These are phyloP conservation scores for Orbicella faveolata DNA, from an alignment of 64 coral and sea anemone species.

Conservation along the genomic window DNA sequence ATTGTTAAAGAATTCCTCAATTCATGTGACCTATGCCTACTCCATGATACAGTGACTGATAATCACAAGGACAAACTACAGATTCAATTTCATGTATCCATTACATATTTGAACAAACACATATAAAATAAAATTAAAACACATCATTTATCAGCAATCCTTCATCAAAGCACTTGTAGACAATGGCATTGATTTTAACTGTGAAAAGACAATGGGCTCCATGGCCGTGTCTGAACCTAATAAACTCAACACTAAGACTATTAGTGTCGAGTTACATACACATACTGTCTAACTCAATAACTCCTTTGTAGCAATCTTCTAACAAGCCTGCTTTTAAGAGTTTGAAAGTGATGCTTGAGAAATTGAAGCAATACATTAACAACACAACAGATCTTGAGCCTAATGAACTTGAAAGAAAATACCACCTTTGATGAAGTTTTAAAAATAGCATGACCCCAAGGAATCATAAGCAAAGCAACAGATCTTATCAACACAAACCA, in stretches of 20 bases:
- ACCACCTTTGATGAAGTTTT: neutral
- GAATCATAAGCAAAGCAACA: neutral
- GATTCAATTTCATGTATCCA: no score
- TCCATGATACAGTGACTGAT: no score
- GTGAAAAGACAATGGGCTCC: neutral
- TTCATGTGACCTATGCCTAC: no score
- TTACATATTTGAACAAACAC: no score
- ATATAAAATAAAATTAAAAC: no score
- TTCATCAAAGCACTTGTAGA: no score
- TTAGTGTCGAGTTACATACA: neutral
- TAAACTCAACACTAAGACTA: neutral
- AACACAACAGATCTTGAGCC: neutral
- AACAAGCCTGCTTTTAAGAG: neutral
- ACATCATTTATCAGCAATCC: no score
- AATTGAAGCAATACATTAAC: neutral
- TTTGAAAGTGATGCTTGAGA: neutral
- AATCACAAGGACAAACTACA: no score
- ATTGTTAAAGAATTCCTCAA: no score
- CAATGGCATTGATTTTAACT: no score
- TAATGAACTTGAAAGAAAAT: neutral
- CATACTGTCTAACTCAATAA: neutral
- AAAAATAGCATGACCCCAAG: neutral
- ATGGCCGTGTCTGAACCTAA: neutral
- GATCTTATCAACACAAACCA: constrained; percentile 7
- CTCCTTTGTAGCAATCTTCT: neutral